Conservation (phyloP, 2,888 invertebrate genomes). For the Tachina lurida region DNA sequence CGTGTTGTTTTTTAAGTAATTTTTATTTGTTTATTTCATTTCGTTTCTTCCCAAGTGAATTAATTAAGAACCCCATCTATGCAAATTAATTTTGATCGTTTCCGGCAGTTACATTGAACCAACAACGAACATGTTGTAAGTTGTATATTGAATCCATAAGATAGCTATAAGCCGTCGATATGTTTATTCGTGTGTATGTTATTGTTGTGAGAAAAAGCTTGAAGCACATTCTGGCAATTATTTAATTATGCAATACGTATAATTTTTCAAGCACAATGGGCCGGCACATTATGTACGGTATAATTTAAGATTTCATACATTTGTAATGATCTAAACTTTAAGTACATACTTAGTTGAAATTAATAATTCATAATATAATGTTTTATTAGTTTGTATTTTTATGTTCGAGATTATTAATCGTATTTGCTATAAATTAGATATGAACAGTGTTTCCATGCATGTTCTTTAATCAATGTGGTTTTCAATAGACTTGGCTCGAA, state of each 20-base stretch:
- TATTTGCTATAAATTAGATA: too few species aligned
- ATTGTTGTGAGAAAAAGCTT: slow-evolving; percentile 1
- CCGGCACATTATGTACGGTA: not conserved
- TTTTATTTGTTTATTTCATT: slow-evolving; percentile 9
- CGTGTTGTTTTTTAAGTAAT: not conserved
- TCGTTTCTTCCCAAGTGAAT: slow-evolving; percentile 10
- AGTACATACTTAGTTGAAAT: too few species aligned
- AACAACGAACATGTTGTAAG: slow-evolving; percentile 28
- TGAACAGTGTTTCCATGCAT: too few species aligned
- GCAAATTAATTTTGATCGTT: slow-evolving; percentile 53
- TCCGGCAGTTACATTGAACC: slow-evolving; percentile 65
- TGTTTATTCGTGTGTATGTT: not conserved
- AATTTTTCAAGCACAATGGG: not conserved
- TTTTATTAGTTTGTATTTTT: too few species aligned
- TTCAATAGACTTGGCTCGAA: too few species aligned
- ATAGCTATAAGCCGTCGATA: not conserved
- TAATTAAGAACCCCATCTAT: slow-evolving; percentile 37
- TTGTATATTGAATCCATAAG: not conserved
- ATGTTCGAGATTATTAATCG: too few species aligned
- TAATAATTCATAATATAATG: too few species aligned
- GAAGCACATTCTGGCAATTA: not conserved
- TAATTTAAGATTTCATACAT: not conserved
- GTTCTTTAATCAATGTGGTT: too few species aligned
- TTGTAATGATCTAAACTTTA: not conserved
- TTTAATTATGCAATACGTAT: not conserved